phyloP scores from a whole-genome alignment of 2,797 vertebrate genomes.

The Cetoscarus ocellatus region DNA sequence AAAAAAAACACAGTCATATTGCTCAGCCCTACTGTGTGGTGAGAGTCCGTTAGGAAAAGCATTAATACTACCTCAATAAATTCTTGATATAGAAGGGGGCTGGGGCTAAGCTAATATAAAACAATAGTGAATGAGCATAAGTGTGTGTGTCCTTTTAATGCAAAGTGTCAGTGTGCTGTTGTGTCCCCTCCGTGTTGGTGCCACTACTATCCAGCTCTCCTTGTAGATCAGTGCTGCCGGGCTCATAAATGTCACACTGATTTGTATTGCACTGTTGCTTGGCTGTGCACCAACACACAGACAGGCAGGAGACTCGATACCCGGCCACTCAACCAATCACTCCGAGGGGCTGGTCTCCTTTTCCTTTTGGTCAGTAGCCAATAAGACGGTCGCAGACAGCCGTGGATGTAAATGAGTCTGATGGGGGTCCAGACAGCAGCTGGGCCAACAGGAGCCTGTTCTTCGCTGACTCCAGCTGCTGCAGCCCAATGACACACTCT shows the following conservation, averaged over 20 bases:
- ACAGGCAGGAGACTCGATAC: conserved; percentile 27
- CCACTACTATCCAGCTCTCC: conserved; percentile 14
- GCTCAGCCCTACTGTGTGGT: conserved; percentile 3
- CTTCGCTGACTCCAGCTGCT: conserved; percentile 37
- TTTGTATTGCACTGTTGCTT: conserved; percentile 51
- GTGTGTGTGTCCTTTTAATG: neutral
- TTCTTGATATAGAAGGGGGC: neutral
- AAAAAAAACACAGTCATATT: too few relatives aligned
- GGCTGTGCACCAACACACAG: conserved; percentile 47
- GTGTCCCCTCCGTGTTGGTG: conserved; percentile 12
- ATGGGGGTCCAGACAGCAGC: conserved; percentile 14
- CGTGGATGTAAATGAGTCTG: conserved; percentile 55
- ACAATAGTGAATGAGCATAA: neutral
- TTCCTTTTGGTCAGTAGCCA: conserved; percentile 62
- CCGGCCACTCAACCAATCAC: conserved; percentile 55
- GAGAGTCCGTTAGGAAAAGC: conserved; percentile 20
- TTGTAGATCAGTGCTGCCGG: conserved; percentile 30
- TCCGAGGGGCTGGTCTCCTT: conserved; percentile 28
- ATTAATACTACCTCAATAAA: conserved; percentile 20
- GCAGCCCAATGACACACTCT: conserved; percentile 17
- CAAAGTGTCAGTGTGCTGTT: conserved; percentile 8
- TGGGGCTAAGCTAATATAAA: neutral
- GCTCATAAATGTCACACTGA: conserved; percentile 63
- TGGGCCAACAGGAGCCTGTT: conserved; percentile 11
- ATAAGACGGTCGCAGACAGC: conserved; percentile 43